Evolutionary conservation across 1,140 invertebrate species (phyloP).

Genomic region (Episyrphus balteatus): DNA sequence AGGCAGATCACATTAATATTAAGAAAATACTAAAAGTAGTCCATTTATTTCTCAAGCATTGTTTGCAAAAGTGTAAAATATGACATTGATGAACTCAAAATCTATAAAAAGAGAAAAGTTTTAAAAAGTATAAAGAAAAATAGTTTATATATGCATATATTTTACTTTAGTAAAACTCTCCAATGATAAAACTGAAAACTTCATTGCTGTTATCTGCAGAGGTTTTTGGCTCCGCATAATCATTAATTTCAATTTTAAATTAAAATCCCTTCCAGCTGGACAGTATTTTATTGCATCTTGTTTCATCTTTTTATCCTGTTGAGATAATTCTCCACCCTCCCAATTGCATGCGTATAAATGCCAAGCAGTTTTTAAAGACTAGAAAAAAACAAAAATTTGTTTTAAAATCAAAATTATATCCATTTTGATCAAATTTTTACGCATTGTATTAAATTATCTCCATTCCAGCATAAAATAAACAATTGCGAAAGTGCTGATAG

Average conservation of each 20-base stretch:
- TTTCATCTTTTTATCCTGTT: background rate
- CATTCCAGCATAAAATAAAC: slow-evolving; percentile 29
- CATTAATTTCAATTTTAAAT: slow-evolving; percentile 21
- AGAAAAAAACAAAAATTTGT: background rate
- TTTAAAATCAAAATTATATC: background rate
- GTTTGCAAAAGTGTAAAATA: slow-evolving; percentile 30
- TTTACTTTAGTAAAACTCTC: slow-evolving; percentile 31
- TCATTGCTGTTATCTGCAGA: slow-evolving; percentile 28
- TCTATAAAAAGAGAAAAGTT: slow-evolving; percentile 10
- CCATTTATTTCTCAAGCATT: slow-evolving; percentile 4
- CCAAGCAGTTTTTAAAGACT: slow-evolving; percentile 22
- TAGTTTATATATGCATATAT: too few relatives aligned
- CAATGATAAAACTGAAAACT: slow-evolving; percentile 30
- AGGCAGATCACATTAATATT: too few relatives aligned
- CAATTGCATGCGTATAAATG: slow-evolving; percentile 26
- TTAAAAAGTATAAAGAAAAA: too few relatives aligned
- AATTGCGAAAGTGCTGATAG: slow-evolving; percentile 25
- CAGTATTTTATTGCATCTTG: background rate
- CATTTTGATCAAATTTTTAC: slow-evolving; percentile 8
- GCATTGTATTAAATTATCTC: slow-evolving; percentile 24
- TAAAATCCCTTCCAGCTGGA: slow-evolving; percentile 12
- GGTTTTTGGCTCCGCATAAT: slow-evolving; percentile 29
- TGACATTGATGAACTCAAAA: slow-evolving; percentile 29
- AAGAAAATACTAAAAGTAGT: too few relatives aligned
- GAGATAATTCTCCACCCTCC: slow-evolving; percentile 10